Evolutionary conservation across 2,888 invertebrate genomes (phyloP), one percentile per base, ranked within the genome.

Genomic region (Temnothorax unifasciatus): DNA sequence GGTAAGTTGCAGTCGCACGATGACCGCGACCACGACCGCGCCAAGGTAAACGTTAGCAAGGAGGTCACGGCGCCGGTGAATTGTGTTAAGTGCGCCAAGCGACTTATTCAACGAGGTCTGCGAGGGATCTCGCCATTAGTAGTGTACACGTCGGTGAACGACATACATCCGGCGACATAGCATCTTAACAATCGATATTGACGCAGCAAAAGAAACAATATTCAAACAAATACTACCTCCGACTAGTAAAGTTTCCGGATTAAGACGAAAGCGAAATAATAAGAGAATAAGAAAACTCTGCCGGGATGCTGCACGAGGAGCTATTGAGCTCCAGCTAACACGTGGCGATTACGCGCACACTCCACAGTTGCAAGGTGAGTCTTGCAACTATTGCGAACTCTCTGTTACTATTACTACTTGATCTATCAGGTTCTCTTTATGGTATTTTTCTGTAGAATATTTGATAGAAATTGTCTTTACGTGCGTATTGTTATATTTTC

Each of bases 221-320:
- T 52, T 52, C n/a, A 25, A 63, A 29, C 29, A 18, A 6, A 34
- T 18, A 57, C 38, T 29, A 57, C 68, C 21, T 25, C 21, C 50
- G 34, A 3, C 21, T 21, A 34, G 5, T 44, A 18, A 76, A 50
- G 25, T 63, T 71, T 71, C 15, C 71, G 68, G 63, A 52, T 64
- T 79, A 71, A 82, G 82, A 52, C 69, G 76, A 84, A 82, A 69
- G 59, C 74, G 85, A 84, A 86, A 66, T 76, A 89, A 88, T 90
- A 89, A 86, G 88, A 88, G 85, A 87, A 88, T 88, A 86, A 87
- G 79, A 83, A 87, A 89, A 92, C 89, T 90, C 89, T 90, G 94
- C 92, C 94, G 94, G 94, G 94, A 95, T 95, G 94, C 94, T 92
- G 93, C 94, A 94, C 93, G 92, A 92, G 93, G 92, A 92, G 92